Evolutionary conservation across 1,140 invertebrate species (phyloP).

Genomic region (Habropoda laboriosa): DNA sequence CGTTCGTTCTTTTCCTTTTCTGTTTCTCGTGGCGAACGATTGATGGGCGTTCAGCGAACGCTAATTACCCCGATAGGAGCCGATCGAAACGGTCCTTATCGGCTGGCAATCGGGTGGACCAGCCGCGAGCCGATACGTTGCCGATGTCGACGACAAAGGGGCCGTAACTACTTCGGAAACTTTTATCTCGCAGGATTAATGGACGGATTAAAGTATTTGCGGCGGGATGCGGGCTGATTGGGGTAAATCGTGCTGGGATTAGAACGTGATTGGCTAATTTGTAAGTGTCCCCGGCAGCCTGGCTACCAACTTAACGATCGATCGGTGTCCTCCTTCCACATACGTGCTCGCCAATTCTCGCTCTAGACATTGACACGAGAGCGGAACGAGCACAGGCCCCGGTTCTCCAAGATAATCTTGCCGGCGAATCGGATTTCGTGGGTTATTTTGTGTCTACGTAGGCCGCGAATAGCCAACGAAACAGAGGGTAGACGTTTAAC

Average conservation of each 20-base stretch:
- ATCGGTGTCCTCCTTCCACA: slow-evolving; percentile 63
- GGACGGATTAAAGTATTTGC: slow-evolving; percentile 82
- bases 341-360: slow-evolving; percentile 46
- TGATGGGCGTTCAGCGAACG: slow-evolving; percentile 5
- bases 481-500: neutral
- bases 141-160: slow-evolving; percentile 77
- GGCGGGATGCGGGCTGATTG: slow-evolving; percentile 78
- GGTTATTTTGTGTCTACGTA: neutral
- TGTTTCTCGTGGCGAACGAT: neutral
- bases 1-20: neutral
- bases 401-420: neutral
- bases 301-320: slow-evolving; percentile 78
- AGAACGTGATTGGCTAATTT: slow-evolving; percentile 82
- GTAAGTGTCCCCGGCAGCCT: slow-evolving; percentile 80
- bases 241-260: slow-evolving; percentile 79
- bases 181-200: slow-evolving; percentile 82
- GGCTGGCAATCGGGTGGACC: slow-evolving; percentile 35
- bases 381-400: neutral
- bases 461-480: neutral
- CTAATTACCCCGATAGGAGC: slow-evolving; percentile 40
- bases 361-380: neutral
- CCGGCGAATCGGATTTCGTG: neutral
- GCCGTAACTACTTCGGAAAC: slow-evolving; percentile 77
- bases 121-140: slow-evolving; percentile 56
- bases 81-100: slow-evolving; percentile 42